These are phyloP conservation scores for Cassiopea xamachana DNA, from an alignment of 30 jellyfish, hydroid and myxozoan genomes.

Conservation along the genomic window DNA sequence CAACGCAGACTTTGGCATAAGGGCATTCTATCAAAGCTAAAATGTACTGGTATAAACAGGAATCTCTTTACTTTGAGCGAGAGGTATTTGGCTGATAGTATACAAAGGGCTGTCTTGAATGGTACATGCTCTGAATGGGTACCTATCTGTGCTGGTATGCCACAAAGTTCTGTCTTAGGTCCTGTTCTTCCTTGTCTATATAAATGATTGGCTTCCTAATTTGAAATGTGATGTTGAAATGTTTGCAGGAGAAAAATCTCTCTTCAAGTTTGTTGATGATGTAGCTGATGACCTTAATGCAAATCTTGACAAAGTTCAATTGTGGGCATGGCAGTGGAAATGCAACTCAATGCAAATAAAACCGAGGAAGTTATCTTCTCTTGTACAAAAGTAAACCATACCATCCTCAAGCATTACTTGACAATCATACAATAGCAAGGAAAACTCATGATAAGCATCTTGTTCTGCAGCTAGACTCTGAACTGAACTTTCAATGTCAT, in stretches of 20 bases:
- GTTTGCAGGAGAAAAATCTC: conserved; percentile 50
- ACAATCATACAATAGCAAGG: conserved; percentile 2
- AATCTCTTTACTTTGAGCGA: not conserved
- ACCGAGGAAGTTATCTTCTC: conserved; percentile 15
- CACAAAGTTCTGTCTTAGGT: conserved; percentile 2
- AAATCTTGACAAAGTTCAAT: not conserved
- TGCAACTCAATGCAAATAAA: conserved; percentile 6
- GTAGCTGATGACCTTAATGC: conserved; percentile 16
- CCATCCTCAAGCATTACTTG: not conserved
- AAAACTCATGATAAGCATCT: conserved; percentile 19
- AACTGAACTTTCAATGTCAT: conserved; percentile 24
- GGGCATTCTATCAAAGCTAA: not conserved
- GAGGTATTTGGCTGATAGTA: not conserved
- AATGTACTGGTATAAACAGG: not conserved
- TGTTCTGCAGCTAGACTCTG: conserved; percentile 2
- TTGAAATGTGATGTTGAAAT: conserved; percentile 12
- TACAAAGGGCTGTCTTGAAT: not conserved
- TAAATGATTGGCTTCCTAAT: conserved; percentile 12
- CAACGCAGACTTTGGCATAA: not conserved
- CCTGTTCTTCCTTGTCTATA: not conserved
- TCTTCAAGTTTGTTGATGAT: conserved; percentile 3
- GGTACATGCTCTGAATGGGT: conserved; percentile 5
- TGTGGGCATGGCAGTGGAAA: not conserved
- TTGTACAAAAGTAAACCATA: not conserved
- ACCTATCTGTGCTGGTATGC: not conserved